phyloP scores from a whole-genome alignment of 2,888 invertebrate species.

The Cyrtodaria siliqua region DNA sequence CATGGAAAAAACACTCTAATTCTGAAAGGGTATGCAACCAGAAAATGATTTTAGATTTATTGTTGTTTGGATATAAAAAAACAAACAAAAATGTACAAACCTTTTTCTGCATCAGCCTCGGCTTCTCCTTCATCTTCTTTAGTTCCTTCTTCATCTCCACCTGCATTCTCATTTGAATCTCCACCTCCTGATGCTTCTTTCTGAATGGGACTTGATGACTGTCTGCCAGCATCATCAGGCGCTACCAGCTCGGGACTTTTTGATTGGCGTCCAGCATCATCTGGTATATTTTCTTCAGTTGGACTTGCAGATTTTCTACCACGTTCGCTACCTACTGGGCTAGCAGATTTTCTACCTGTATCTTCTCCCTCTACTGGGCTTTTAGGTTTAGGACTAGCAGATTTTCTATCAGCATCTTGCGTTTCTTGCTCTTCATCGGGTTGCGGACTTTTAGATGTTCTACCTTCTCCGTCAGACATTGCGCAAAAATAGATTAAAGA shows the following conservation, averaged over 20 bases:
- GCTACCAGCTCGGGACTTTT: constrained; percentile 34
- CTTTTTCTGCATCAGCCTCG: constrained; percentile 23
- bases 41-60: no score
- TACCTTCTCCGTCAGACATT: constrained; percentile 68
- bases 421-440: constrained; percentile 36
- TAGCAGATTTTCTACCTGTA: not conserved
- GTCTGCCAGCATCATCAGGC: constrained; percentile 38
- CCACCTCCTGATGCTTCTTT: constrained; percentile 27
- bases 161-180: constrained; percentile 49
- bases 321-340: constrained; percentile 22
- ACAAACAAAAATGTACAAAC: no score
- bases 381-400: not conserved
- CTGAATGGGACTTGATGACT: constrained; percentile 48
- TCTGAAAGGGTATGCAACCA: no score
- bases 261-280: constrained; percentile 57
- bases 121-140: not conserved
- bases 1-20: no score
- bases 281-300: constrained; percentile 17
- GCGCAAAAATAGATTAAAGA: not conserved
- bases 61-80: no score
- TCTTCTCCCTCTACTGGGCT: not conserved
- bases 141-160: constrained; percentile 27
- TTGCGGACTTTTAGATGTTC: constrained; percentile 35
- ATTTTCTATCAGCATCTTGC: constrained; percentile 10
- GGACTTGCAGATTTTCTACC: constrained; percentile 12